Evolutionary conservation across 30 jellyfish, hydroid and myxozoan species (phyloP), one percentile per base, ranked within the genome.

Genomic region (Euphysa ruthae): DNA sequence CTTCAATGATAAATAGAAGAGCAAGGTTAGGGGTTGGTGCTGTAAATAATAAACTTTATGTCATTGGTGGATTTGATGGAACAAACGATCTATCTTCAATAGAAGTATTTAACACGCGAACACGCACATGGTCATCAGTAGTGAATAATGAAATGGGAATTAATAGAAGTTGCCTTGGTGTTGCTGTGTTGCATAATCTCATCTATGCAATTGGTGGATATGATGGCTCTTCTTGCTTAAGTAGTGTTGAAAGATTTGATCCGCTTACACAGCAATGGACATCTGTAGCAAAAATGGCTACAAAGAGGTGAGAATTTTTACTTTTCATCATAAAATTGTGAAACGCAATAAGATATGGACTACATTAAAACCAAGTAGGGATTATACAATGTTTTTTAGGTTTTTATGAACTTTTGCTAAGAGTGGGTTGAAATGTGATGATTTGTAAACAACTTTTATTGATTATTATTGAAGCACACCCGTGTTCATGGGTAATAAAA

Each of bases 61-160:
- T 93, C 1, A 79, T 88, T n/a, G 98, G 98, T 28, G 98, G 98
- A 1, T 77, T 74, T 81, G 95, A 81, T 75, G 98, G 98, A 6
- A 46, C 87, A 1, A 79, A 66, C 19, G 94, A 88, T 54, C 82
- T 88, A 7, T 49, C 92, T 1, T 21, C 79, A n/a, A 86, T 74
- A 61, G 98, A 88, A 61, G 78, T 69, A 33, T 88, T 65, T 49
- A 68, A 74, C 52, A 83, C 91, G 2, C 68, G 80, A 43, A 80
- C 85, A 34, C 69, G 81, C 31, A 61, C 54, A 26, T 88, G 98
- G 98, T 23, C 85, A 13, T 43, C 76, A 55, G 60, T 77, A 7
- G 32, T 49, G 2, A 34, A 43, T 29, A 16, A 13, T 16, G 82
- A 85, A 21, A 88, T 88, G 98, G 94, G 92, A n/a, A 75, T 94